A percentile compares a stretch with the other conserved stretches of the same genome.
phyloP scores from a whole-genome alignment of 2,113 vertebrate genomes.

The Poeciliopsis turrubarensis region DNA sequence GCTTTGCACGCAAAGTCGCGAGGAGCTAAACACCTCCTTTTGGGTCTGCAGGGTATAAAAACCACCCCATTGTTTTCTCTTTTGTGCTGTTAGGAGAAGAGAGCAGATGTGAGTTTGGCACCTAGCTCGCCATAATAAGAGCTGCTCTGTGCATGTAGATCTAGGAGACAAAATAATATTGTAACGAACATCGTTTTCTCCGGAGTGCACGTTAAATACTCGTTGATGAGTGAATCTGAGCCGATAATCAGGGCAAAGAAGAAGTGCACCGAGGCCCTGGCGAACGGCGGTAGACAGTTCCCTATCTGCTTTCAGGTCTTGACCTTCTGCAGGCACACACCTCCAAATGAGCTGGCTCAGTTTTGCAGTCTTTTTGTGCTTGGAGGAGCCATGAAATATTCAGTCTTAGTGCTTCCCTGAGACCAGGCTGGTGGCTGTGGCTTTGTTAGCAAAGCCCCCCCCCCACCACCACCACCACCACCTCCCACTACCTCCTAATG shows the following conservation, averaged over 20 bases:
- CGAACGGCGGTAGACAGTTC: conserved; percentile 74
- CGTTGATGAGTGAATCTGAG: conserved; percentile 1
- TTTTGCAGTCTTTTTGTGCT: conserved; percentile 95
- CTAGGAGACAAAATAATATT: conserved; percentile 41
- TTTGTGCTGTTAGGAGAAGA: conserved; percentile 61
- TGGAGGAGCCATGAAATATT: conserved; percentile 97
- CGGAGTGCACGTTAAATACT: conserved; percentile 24
- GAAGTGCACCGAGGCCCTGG: conserved; percentile 1
- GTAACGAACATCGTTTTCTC: conserved; percentile 52
- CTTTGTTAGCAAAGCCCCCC: conserved; percentile 90
- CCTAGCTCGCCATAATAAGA: conserved; percentile 50
- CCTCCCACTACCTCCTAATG: conserved; percentile 1
- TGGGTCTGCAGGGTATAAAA: conserved; percentile 71
- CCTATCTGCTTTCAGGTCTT: conserved; percentile 81
- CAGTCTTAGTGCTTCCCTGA: conserved; percentile 90
- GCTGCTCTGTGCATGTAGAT: conserved; percentile 54
- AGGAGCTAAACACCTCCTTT: conserved; percentile 76
- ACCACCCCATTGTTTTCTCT: conserved; percentile 67
- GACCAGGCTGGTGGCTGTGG: conserved; percentile 95
- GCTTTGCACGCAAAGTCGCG: conserved; percentile 77
- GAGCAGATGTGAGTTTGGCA: conserved; percentile 46
- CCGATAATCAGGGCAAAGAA: conserved; percentile 12
- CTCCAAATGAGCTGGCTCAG: conserved; percentile 80
- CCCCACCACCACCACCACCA: neutral
- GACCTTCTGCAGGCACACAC: conserved; percentile 82